These are phyloP conservation scores for Erethizon dorsatum DNA, from an alignment of 2,797 vertebrate species.

Conservation along the genomic window DNA sequence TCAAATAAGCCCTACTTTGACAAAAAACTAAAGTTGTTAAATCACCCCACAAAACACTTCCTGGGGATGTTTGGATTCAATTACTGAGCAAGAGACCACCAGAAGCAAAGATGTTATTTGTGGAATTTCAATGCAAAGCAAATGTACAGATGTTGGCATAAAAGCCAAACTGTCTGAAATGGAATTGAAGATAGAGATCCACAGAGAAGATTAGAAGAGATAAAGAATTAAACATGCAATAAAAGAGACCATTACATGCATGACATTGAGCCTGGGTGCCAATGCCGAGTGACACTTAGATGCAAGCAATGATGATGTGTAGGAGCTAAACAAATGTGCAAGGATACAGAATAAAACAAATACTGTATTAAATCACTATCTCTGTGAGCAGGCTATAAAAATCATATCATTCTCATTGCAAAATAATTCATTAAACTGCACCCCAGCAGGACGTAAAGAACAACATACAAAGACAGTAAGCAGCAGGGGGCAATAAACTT, in stretches of 20 bases:
- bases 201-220: slow-evolving; percentile 68
- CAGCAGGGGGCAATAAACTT: slow-evolving; percentile 90
- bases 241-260: slow-evolving; percentile 75
- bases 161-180: slow-evolving; percentile 81
- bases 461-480: slow-evolving; percentile 88
- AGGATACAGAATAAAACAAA: slow-evolving; percentile 84
- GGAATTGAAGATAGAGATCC: slow-evolving; percentile 82
- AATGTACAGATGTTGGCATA: slow-evolving; percentile 83
- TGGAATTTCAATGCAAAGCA: slow-evolving; percentile 83
- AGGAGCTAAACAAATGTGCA: slow-evolving; percentile 70
- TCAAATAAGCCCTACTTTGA: slow-evolving; percentile 65
- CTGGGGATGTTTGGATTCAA: slow-evolving; percentile 77
- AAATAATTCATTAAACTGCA: slow-evolving; percentile 90
- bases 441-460: slow-evolving; percentile 88
- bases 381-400: slow-evolving; percentile 89
- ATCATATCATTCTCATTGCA: slow-evolving; percentile 87
- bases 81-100: slow-evolving; percentile 73
- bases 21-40: slow-evolving; percentile 69
- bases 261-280: slow-evolving; percentile 64
- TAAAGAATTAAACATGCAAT: slow-evolving; percentile 78
- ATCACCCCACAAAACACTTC: slow-evolving; percentile 75
- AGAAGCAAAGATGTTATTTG: slow-evolving; percentile 81
- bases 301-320: slow-evolving; percentile 63
- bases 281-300: slow-evolving; percentile 69
- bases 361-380: slow-evolving; percentile 86